Evolutionary conservation across 2,888 invertebrate genomes (phyloP), one percentile per base, ranked within the genome.

Genomic region (Ethmia dodecea): DNA sequence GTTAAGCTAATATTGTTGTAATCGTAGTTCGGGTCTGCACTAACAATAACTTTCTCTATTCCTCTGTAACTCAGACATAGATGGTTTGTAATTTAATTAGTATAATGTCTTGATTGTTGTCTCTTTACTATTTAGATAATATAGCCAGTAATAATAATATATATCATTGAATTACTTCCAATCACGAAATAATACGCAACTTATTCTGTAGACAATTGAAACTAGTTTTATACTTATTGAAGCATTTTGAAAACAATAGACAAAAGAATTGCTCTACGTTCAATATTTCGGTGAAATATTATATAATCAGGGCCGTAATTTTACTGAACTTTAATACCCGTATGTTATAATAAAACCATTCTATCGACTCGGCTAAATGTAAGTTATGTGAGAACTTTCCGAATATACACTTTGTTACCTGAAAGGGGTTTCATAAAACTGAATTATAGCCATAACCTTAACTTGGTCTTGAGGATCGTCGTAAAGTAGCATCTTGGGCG

Each of bases 361-460:
- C 43, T 45, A 53, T 53, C 47, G 46, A 48, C 46, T 47, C 47
- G 42, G 44, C 52, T 64, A 60, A n/a, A 56, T 58, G 52, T 64
- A 52, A 71, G 60, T 69, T 71, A 73, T 71, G 68, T 72, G 72
- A 63, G 67, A 80, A 77, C 69, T 74, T 78, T 68, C 54, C 56
- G 58, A 70, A 73, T 59, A 72, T 61, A 79, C 69, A 79, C 74
- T 78, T 76, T 74, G 75, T 75, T 76, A 81, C 76, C 77, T 77
- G 74, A 71, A 79, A 77, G 72, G 72, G 75, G 80, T 79, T 81
- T 74, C 81, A 81, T 84, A 84, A 84, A 80, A 79, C 75, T 77
- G 74, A 84, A 80, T 80, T 81, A 84, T 83, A 71, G 75, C 61
- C 51, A 79, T 84, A 81, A 80, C 78, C 74, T 72, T 73, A 74